Evolutionary conservation across 2,888 invertebrate species (phyloP).

Genomic region (Rhopalosiphum nymphaeae): DNA sequence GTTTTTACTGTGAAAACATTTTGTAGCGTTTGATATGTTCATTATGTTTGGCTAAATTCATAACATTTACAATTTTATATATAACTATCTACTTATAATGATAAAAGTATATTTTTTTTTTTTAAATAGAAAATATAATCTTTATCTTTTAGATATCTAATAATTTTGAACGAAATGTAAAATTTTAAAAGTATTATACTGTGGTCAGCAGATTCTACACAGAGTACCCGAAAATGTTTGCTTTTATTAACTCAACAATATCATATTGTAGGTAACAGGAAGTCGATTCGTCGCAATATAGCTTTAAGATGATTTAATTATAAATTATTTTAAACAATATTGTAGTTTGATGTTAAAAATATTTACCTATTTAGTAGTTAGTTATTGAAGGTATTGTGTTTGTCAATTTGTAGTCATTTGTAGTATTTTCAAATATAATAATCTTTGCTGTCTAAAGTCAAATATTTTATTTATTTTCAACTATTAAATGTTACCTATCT

Average conservation of each 20-base stretch:
- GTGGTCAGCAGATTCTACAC: not conserved
- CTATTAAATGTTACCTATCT: not conserved
- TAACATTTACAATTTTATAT: constrained; percentile 48
- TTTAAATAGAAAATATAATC: not conserved
- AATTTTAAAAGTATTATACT: not conserved
- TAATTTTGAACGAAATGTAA: constrained; percentile 5
- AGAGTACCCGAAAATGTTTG: constrained; percentile 29
- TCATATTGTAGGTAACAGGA: not conserved
- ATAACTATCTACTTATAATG: not conserved
- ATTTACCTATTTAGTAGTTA: constrained; percentile 23
- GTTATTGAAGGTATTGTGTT: constrained; percentile 8
- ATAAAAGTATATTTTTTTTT: not conserved
- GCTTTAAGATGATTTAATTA: not conserved
- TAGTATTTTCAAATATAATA: constrained; percentile 51
- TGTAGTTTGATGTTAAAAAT: constrained; percentile 17
- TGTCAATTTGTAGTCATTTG: constrained; percentile 46
- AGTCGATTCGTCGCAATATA: not conserved
- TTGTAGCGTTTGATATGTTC: constrained; percentile 35
- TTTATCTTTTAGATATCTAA: constrained; percentile 10
- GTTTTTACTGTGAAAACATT: constrained; percentile 20
- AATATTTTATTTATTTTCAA: not conserved
- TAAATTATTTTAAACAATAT: constrained; percentile 26
- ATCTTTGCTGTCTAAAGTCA: constrained; percentile 40
- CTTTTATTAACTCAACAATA: constrained; percentile 25
- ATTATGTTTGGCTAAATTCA: constrained; percentile 24